These are phyloP conservation scores for Mormoops blainvillei DNA, from an alignment of 2,113 vertebrate genomes.

Conservation along the genomic window DNA sequence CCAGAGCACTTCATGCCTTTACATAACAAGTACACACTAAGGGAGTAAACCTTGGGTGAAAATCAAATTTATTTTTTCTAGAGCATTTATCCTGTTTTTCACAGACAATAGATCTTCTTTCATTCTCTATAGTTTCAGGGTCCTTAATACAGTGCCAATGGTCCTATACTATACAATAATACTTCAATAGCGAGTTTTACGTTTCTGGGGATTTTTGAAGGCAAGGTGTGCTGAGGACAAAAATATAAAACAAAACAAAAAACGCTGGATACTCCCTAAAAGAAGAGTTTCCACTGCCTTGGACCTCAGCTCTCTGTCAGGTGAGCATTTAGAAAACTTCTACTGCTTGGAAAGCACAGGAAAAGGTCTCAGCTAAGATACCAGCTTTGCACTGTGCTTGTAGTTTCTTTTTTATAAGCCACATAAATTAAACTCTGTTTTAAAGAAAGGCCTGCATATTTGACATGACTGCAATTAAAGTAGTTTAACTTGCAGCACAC, in stretches of 20 bases:
- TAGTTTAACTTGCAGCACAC: slow-evolving; percentile 9
- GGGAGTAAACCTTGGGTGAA: background rate
- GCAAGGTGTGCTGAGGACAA: background rate
- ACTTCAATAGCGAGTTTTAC: background rate
- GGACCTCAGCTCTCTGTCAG: background rate
- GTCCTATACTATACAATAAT: background rate
- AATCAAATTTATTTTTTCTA: background rate
- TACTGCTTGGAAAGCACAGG: background rate
- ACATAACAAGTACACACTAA: background rate
- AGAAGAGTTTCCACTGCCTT: background rate
- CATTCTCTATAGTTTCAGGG: background rate
- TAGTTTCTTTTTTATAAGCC: background rate
- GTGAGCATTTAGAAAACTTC: background rate
- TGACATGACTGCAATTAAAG: slow-evolving; percentile 37
- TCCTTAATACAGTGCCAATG: background rate
- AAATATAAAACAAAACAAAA: background rate
- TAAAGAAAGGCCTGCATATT: background rate
- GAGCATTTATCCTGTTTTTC: background rate
- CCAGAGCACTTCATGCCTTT: background rate
- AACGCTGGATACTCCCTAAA: background rate
- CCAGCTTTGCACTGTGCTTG: background rate
- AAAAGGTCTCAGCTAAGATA: background rate
- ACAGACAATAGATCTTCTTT: background rate
- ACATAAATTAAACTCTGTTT: background rate
- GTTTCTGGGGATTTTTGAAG: background rate